These are phyloP conservation scores for Eurois occulta DNA, from an alignment of 2,888 invertebrate genomes.

Conservation along the genomic window DNA sequence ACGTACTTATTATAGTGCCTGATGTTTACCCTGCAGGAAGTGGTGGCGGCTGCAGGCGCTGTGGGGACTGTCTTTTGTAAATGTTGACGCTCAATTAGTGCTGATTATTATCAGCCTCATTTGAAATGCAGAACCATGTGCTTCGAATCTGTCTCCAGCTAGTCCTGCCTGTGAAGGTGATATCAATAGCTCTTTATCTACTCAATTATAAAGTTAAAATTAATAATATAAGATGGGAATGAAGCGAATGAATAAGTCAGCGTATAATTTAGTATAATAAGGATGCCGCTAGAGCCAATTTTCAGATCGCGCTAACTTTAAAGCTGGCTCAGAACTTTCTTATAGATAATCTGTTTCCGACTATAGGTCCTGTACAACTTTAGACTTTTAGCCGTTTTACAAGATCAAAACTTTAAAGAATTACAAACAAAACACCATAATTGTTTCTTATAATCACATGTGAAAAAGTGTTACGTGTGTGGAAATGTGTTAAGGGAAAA, in stretches of 20 bases:
- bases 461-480: too few species aligned
- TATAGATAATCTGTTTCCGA: constrained; percentile 26
- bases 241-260: constrained; percentile 33
- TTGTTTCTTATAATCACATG: too few species aligned
- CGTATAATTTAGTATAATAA: constrained; percentile 49
- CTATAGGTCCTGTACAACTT: not conserved
- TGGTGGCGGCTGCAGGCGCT: too few species aligned
- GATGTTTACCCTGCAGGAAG: too few species aligned
- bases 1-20: too few species aligned
- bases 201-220: constrained; percentile 21
- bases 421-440: too few species aligned
- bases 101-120: not conserved
- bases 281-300: constrained; percentile 29
- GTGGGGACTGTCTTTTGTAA: not conserved
- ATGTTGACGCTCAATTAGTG: not conserved
- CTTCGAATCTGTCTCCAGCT: not conserved
- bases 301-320: constrained; percentile 35
- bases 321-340: constrained; percentile 44
- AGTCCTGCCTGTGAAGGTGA: not conserved
- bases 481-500: not conserved
- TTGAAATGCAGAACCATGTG: too few species aligned
- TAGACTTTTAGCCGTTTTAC: not conserved
- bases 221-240: constrained; percentile 21
- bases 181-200: not conserved
- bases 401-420: not conserved